Evolutionary conservation across 1,140 invertebrate genomes (phyloP).

Genomic region (Penaeus vannamei): DNA sequence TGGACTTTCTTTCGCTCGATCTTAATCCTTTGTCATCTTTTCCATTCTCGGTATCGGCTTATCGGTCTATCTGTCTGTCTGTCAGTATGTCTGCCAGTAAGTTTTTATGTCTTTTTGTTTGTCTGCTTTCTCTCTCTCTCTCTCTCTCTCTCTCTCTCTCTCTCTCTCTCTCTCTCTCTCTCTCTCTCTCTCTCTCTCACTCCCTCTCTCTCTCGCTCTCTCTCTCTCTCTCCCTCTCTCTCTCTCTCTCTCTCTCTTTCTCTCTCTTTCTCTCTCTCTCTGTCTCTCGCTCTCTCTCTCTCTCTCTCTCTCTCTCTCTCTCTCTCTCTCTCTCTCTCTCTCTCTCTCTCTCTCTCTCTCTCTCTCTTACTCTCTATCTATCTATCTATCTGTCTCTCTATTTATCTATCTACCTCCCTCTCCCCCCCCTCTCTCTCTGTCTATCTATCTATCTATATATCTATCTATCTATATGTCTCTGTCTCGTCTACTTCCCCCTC

Average conservation of each 20-base stretch:
- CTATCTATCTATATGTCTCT: not conserved
- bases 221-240: constrained; percentile 49
- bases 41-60: not conserved
- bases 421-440: no score
- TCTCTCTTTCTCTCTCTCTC: constrained; percentile 50
- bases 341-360: not conserved
- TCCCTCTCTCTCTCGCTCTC: no score
- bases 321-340: no score
- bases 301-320: no score
- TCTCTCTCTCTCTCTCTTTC: constrained; percentile 50
- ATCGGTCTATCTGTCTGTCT: not conserved
- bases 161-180: not conserved
- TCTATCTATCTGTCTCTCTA: constrained; percentile 2
- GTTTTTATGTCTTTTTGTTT: not conserved
- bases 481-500: not conserved
- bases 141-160: not conserved
- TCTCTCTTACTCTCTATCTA: not conserved
- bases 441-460: not conserved
- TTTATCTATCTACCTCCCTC: not conserved
- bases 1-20: not conserved
- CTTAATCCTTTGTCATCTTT: not conserved
- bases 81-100: not conserved
- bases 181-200: constrained; percentile 8
- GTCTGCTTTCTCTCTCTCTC: constrained; percentile 42
- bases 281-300: constrained; percentile 32